A percentile compares a stretch with the other conserved stretches of the same genome.
These are phyloP conservation scores for Syngnathus floridae DNA, from an alignment of 2,113 vertebrate species.

Conservation along the genomic window DNA sequence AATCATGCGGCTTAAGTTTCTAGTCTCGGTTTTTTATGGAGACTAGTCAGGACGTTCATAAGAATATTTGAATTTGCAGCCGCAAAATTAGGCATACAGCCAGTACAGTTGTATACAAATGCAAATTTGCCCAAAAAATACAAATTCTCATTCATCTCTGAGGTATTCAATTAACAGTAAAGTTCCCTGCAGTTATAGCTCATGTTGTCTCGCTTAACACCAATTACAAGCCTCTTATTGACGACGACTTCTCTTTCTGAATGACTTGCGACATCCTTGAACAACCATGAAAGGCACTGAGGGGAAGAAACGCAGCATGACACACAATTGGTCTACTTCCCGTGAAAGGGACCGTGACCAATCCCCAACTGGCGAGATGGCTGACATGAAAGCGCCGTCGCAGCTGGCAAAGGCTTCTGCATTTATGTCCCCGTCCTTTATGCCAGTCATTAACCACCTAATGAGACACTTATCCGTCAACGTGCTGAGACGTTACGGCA, in stretches of 20 bases:
- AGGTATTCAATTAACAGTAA: background rate
- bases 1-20: background rate
- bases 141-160: no score
- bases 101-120: background rate
- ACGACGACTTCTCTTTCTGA: constrained; percentile 8
- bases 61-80: background rate
- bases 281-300: constrained; percentile 16
- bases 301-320: constrained; percentile 25
- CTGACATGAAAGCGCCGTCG: constrained; percentile 47
- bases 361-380: constrained; percentile 50
- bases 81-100: background rate
- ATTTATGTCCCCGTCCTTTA: constrained; percentile 60
- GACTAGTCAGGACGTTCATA: no score
- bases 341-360: constrained; percentile 28
- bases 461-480: constrained; percentile 51
- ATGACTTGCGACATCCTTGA: constrained; percentile 23
- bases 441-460: constrained; percentile 47
- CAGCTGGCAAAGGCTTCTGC: constrained; percentile 42
- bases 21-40: no score
- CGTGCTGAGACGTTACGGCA: constrained; percentile 14
- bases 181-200: background rate
- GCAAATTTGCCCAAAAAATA: background rate
- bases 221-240: constrained; percentile 11
- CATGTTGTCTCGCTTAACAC: background rate
- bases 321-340: constrained; percentile 41